phyloP scores from a whole-genome alignment of 2,797 vertebrate genomes.

The Lateolabrax maculatus region DNA sequence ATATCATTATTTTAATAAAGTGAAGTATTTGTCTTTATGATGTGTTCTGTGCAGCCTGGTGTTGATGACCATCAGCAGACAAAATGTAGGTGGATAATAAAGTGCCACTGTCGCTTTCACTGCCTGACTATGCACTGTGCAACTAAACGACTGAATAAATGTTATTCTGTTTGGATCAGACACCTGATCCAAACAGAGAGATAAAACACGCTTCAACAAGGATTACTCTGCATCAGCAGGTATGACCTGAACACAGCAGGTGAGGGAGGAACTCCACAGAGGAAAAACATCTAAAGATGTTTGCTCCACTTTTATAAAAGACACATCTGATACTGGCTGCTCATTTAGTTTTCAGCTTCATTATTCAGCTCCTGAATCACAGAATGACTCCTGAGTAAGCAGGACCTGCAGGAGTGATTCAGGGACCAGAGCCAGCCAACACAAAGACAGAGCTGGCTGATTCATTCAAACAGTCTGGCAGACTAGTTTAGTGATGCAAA shows the following conservation, averaged over 20 bases:
- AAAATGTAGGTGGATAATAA: too few species aligned
- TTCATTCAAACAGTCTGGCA: too few species aligned
- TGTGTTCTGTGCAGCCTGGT: too few species aligned
- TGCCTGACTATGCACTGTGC: background rate
- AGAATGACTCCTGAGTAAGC: slow-evolving; percentile 4
- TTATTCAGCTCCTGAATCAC: slow-evolving; percentile 15
- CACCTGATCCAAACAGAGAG: background rate
- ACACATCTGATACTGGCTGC: too few species aligned
- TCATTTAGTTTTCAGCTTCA: too few species aligned
- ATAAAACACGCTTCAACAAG: background rate
- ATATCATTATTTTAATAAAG: too few species aligned
- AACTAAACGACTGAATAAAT: background rate
- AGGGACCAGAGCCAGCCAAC: background rate
- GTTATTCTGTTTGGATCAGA: background rate
- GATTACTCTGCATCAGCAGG: background rate
- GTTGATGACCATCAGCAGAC: too few species aligned
- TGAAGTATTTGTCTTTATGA: too few species aligned
- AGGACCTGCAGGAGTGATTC: background rate
- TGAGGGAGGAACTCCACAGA: background rate
- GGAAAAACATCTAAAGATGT: background rate
- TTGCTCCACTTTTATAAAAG: too few species aligned
- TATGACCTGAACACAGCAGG: slow-evolving; percentile 15
- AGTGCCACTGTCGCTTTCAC: background rate
- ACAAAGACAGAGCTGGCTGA: too few species aligned
- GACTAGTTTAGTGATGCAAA: too few species aligned